Conservation (phyloP, 1,140 invertebrate species). For the Charaxes varanes region DNA sequence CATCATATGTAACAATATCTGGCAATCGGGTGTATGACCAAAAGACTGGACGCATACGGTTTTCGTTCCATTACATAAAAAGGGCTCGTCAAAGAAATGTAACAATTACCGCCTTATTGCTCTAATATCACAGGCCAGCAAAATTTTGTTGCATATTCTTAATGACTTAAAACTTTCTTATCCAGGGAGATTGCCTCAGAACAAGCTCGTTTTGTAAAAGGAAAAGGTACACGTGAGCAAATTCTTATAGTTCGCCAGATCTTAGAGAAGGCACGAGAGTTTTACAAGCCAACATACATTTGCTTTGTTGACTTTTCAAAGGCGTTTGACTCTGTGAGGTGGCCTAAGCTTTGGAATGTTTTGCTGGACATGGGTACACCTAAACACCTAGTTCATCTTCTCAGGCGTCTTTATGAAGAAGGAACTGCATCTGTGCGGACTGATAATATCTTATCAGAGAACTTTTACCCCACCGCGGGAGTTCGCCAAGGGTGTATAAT, state of each 20-base stretch:
- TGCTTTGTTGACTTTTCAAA: slow-evolving; percentile 24
- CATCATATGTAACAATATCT: slow-evolving; percentile 1
- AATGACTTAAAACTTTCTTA: no score
- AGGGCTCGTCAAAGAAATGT: no score
- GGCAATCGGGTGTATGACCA: no score
- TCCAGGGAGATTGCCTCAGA: not conserved
- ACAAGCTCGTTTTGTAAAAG: not conserved
- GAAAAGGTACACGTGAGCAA: not conserved
- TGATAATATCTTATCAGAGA: slow-evolving; percentile 2
- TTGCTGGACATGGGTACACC: slow-evolving; percentile 21
- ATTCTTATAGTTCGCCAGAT: not conserved
- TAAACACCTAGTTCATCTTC: slow-evolving; percentile 19
- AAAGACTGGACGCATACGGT: no score
- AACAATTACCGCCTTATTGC: no score
- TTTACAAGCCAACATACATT: slow-evolving; percentile 14
- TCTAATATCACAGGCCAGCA: no score
- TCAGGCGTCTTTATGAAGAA: slow-evolving; percentile 13
- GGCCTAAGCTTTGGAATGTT: slow-evolving; percentile 19
- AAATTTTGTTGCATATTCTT: no score
- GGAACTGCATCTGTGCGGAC: slow-evolving; percentile 15
- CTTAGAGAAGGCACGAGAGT: not conserved
- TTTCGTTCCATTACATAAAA: not conserved
- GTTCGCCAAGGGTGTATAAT: slow-evolving; percentile 22
- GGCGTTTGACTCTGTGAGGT: slow-evolving; percentile 26
- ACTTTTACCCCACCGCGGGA: slow-evolving; percentile 18